These are phyloP conservation scores for Heterotis niloticus DNA, from an alignment of 2,113 vertebrate genomes.

Conservation along the genomic window DNA sequence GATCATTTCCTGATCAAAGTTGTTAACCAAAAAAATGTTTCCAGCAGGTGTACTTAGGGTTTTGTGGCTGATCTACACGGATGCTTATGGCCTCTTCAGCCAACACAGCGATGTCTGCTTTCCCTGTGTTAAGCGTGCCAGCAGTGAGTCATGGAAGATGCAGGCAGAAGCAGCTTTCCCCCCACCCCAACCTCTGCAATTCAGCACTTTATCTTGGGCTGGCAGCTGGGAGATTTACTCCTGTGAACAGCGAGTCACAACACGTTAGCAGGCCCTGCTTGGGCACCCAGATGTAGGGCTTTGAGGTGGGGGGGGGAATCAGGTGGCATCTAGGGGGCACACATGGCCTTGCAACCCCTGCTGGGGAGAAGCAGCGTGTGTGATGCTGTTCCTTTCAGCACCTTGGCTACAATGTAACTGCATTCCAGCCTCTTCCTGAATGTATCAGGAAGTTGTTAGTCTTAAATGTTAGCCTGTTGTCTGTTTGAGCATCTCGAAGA, in stretches of 20 bases:
- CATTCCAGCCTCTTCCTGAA: too few relatives aligned
- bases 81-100: neutral
- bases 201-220: conserved; percentile 13
- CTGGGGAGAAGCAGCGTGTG: too few relatives aligned
- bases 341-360: too few relatives aligned
- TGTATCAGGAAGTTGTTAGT: too few relatives aligned
- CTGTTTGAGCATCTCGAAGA: too few relatives aligned
- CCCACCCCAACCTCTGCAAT: neutral
- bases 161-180: neutral
- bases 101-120: neutral
- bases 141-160: conserved; percentile 13
- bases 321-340: neutral
- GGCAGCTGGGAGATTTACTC: conserved; percentile 5
- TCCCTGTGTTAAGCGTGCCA: neutral
- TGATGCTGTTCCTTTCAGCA: too few relatives aligned
- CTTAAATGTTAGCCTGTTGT: too few relatives aligned
- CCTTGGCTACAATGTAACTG: too few relatives aligned
- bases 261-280: conserved; percentile 5
- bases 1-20: too few relatives aligned
- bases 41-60: too few relatives aligned
- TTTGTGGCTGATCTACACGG: neutral
- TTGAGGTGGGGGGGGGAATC: neutral
- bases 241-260: conserved; percentile 23
- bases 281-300: neutral
- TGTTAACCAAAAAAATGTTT: too few relatives aligned